Evolutionary conservation across 1,140 invertebrate genomes (phyloP).

Genomic region (Globodera ellingtonae): DNA sequence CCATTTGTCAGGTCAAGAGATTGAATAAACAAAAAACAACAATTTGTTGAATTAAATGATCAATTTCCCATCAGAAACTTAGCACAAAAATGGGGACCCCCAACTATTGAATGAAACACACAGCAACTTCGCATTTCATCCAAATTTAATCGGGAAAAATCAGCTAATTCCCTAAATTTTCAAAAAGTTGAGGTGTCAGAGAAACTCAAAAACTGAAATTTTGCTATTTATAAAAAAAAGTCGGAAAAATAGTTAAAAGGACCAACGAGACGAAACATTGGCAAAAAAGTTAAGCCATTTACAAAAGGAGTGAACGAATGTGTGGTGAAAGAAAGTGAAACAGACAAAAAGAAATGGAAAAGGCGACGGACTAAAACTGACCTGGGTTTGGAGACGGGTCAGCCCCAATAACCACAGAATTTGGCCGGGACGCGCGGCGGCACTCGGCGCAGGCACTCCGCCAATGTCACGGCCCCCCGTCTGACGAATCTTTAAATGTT

Average conservation of each 20-base stretch:
- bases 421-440: conserved; percentile 84
- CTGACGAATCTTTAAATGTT: conserved; percentile 6
- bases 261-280: conserved; percentile 4
- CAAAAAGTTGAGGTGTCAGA: not conserved
- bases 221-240: not conserved
- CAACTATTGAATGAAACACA: too few species aligned
- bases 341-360: not conserved
- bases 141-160: too few species aligned
- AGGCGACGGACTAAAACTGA: conserved; percentile 70
- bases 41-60: too few species aligned
- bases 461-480: conserved; percentile 68
- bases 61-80: too few species aligned
- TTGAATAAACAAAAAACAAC: too few species aligned
- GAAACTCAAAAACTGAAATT: conserved; percentile 2
- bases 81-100: too few species aligned
- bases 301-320: not conserved
- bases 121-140: too few species aligned
- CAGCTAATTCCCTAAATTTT: too few species aligned
- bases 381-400: conserved; percentile 97
- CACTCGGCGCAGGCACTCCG: conserved; percentile 81
- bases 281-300: not conserved
- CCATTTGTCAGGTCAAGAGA: too few species aligned
- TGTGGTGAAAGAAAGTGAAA: not conserved
- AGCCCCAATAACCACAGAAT: conserved; percentile 98
- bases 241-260: conserved; percentile 9